Conservation (phyloP, 2,113 vertebrate species). For the Spheniscus mendiculus region DNA sequence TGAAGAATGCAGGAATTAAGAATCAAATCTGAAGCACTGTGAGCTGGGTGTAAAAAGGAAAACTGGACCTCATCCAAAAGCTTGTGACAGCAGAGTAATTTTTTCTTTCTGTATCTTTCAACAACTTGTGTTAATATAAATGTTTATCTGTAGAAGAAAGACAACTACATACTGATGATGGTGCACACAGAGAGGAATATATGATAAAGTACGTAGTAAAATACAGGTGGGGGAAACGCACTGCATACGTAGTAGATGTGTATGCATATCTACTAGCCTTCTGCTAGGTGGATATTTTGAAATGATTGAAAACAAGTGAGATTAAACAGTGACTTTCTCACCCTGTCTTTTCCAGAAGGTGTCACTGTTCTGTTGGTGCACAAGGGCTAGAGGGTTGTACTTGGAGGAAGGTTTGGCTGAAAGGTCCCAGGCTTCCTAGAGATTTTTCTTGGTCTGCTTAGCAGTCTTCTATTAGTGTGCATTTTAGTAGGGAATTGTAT, state of each 20-base stretch:
- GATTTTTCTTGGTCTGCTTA: neutral
- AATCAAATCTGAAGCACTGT: neutral
- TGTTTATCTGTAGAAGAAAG: conserved; percentile 6
- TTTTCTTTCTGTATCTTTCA: neutral
- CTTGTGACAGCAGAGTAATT: neutral
- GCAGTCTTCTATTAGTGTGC: neutral
- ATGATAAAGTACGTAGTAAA: neutral
- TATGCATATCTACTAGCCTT: neutral
- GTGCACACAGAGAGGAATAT: neutral
- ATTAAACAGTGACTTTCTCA: neutral
- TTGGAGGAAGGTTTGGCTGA: neutral
- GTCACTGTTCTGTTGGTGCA: neutral
- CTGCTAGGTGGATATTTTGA: neutral
- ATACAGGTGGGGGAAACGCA: neutral
- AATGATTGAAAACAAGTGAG: neutral
- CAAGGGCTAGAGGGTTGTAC: neutral
- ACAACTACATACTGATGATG: neutral
- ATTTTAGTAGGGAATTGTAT: neutral
- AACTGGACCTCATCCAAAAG: neutral
- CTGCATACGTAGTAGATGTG: rapidly evolving
- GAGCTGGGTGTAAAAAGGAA: neutral
- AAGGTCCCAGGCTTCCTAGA: neutral
- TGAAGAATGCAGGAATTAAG: neutral
- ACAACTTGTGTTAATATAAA: neutral
- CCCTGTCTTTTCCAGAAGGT: neutral